Base-by-base conservation (phyloP, 2,888 invertebrate species). In the Anaspis maculata region DNA sequence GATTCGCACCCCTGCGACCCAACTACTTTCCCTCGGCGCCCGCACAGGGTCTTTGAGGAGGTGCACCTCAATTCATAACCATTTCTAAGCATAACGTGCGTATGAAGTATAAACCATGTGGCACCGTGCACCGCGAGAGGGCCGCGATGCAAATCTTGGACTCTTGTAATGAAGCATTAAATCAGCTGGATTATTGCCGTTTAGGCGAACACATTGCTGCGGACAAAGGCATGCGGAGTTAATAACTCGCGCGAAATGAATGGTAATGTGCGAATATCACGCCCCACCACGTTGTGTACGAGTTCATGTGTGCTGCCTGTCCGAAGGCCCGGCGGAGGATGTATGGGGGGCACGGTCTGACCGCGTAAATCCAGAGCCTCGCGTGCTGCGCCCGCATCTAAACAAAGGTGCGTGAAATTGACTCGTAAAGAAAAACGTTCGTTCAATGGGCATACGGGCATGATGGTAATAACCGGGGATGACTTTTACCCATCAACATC, bases 331-430 rank as follows among this genome's bases (percentile, higher is more conserved):
- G n/a, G n/a, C n/a, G n/a, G n/a, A n/a, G n/a, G n/a, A n/a, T n/a
- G n/a, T n/a, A n/a, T n/a, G n/a, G 26, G 23, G 38, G 34, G 55
- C 55, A 52, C 54, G 54, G 45, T 46, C 44, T 42, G 39, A 30
- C 40, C 39, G 44, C 54, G 54, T 58, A 58, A 58, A 58, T 56
- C 56, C 50, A 37, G 39, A 34, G 39, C 36, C 42, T 59, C 54
- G 59, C 59, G 57, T 59, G 59, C 47, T 34, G 32, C 34, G 44
- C 38, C 40, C n/a, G n/a, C 52, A 49, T 51, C 52, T 58, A 57
- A 56, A 57, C 50, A 45, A 49, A 52, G 52, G 56, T 57, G 57
- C 58, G 56, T 58, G 58, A 48, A 58, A 54, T 56, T 52, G 48
- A 54, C 50, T 51, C 56, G 57, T 58, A 58, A 57, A 57, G 54